Conservation (phyloP, 2,797 vertebrate species). For the Tarsius wallacei region DNA sequence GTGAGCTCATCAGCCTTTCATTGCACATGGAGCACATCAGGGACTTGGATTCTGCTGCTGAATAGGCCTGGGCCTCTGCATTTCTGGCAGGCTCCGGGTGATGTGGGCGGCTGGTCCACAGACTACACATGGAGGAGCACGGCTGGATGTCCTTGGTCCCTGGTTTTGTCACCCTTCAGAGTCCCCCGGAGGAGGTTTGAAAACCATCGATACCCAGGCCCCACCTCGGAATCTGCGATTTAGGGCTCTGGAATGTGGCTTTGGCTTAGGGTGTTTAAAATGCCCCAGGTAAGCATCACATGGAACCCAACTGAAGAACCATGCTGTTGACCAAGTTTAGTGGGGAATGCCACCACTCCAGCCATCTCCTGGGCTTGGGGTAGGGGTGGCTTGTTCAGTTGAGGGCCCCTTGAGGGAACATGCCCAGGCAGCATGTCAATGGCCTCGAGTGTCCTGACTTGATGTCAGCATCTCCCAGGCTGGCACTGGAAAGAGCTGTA, state of each 20-base stretch:
- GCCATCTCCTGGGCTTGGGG: not conserved
- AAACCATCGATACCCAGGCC: not conserved
- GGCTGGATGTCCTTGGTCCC: not conserved
- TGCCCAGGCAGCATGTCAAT: not conserved
- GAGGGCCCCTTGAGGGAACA: too few relatives aligned
- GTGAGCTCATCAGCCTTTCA: not conserved
- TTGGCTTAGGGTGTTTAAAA: not conserved
- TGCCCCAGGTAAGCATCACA: not conserved
- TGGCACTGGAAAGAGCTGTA: not conserved
- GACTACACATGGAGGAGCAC: not conserved
- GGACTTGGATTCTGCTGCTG: not conserved
- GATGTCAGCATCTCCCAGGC: rapidly evolving
- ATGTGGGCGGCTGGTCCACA: rapidly evolving
- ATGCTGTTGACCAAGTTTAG: not conserved
- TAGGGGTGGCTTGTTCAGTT: too few relatives aligned
- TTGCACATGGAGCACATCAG: not conserved
- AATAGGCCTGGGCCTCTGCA: not conserved
- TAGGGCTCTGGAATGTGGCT: not conserved
- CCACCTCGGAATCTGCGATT: not conserved
- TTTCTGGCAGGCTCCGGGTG: not conserved
- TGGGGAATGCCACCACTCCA: not conserved
- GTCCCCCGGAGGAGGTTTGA: not conserved
- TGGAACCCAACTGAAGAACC: not conserved
- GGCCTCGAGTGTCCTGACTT: not conserved
- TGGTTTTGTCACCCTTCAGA: rapidly evolving